Evolutionary conservation across 2,797 vertebrate species (phyloP), one percentile per base, ranked within the genome.

Genomic region (Rhinophrynus dorsalis): DNA sequence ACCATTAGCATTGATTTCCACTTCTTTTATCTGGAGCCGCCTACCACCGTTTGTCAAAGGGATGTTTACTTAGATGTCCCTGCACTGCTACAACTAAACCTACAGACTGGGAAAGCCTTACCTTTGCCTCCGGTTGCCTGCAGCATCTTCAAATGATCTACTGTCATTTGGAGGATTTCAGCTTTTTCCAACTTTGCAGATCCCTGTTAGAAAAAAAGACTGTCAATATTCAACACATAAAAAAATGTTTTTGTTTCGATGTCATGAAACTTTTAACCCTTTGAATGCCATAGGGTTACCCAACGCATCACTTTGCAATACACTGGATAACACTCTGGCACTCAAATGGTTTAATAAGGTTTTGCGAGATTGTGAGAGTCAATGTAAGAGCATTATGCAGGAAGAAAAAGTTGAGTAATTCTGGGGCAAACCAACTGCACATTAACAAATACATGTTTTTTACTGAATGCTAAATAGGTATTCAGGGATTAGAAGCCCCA

Each of bases 161-260:
- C 96, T 20, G 96, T 97, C 96, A 98, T 96, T 89, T 97, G 96
- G 57, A 98, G 77, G 79, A 98, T 97, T 90, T 97, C 95, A 0
- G 95, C 95, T 81, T 98, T 98, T 90, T 98, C 96, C 81, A 98
- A 91, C 84, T 98, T 97, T 74, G 94, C 94, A 74, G 95, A 97
- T 61, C 94, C 95, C 79, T 68, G 68, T 7, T 8, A 85, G 61
- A 74, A 56, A 66, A 59, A 75, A 33, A 59, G 75, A 78, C 81
- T n/a, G n/a, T n/a, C n/a, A n/a, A n/a, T n/a, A n/a, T n/a, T n/a
- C n/a, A n/a, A n/a, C n/a, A n/a, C n/a, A n/a, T n/a, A n/a, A n/a
- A n/a, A n/a, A n/a, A n/a, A n/a, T n/a, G n/a, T n/a, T n/a, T n/a
- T n/a, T n/a, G n/a, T n/a, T n/a, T n/a, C n/a, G n/a, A n/a, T n/a